Base-by-base conservation (phyloP, 2,888 invertebrate species). In the Cerastis leucographa region DNA sequence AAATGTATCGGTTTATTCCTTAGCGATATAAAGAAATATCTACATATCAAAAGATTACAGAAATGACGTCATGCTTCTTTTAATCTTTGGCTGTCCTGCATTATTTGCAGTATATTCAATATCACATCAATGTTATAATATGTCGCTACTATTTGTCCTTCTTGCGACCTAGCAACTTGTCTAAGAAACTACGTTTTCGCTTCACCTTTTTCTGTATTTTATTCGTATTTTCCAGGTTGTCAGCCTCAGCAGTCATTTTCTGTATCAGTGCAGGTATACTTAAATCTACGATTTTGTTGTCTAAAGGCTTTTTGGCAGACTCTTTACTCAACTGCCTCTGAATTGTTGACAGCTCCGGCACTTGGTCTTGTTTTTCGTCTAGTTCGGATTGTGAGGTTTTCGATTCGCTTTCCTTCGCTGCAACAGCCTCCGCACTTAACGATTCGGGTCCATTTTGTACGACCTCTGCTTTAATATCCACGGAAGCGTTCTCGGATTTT, bases 181-280 rank as follows among this genome's bases (percentile, higher is more conserved):
- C 96, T 76, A 96, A 85, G 89, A 96, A 96, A 92, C 96, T 96
- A 81, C 96, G 91, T 94, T 96, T 96, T 90, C 96, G 92, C 88
- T 96, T 96, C 12, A 96, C 94, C 89, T 96, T 96, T 83, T 94
- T 96, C 35, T 90, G 89, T 66, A 90, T 90, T 76, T 92, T 93
- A 75, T 90, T 92, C 76, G 93, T 91, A 74, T 88, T 93, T 85
- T 95, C 95, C 83, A 94, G 87, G 77, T 91, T 91, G 14, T 96
- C 95, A 25, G 90, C 95, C 77, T 96, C 96, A 6, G 86, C 89
- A 59, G 93, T 94, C 91, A 96, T 96, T 87, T 96, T 96, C 73
- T 96, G 91, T 89, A 96, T 90, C 86, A 96, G 91, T 71, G 89
- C 94, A 90, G 96, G 96, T 90, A 96, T 95, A 88, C 91, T 94